These are phyloP conservation scores for Empis stercorea DNA, from an alignment of 2,888 invertebrate species.

Conservation along the genomic window DNA sequence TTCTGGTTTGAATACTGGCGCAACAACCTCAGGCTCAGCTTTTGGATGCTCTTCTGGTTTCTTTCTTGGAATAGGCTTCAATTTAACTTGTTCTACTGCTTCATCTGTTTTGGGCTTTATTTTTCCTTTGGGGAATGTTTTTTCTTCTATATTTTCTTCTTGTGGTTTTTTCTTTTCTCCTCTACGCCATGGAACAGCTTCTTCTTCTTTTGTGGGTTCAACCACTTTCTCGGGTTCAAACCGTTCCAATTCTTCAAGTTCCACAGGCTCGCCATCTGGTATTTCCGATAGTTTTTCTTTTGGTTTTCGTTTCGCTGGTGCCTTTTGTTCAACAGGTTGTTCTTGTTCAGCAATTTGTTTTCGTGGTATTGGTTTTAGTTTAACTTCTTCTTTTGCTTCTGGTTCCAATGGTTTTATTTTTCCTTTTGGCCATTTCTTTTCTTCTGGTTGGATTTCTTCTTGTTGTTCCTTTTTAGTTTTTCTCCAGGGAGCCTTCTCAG, in stretches of 20 bases:
- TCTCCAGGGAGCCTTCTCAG: not conserved
- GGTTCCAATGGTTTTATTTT: slow-evolving; percentile 28
- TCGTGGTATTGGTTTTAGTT: slow-evolving; percentile 38
- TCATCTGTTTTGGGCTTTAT: slow-evolving; percentile 35
- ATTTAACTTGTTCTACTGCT: slow-evolving; percentile 33
- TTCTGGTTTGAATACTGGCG: slow-evolving; percentile 24
- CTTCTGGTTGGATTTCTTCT: slow-evolving; percentile 24
- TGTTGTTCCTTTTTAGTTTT: slow-evolving; percentile 6
- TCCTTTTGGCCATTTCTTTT: slow-evolving; percentile 26
- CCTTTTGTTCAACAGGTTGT: not conserved
- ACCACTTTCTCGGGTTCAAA: slow-evolving; percentile 27
- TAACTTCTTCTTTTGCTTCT: slow-evolving; percentile 36
- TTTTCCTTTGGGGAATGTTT: slow-evolving; percentile 33
- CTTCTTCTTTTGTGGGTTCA: slow-evolving; percentile 22
- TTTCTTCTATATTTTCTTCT: slow-evolving; percentile 29
- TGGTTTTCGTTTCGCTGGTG: slow-evolving; percentile 23
- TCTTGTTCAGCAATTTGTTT: slow-evolving; percentile 21
- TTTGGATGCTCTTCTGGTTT: slow-evolving; percentile 24
- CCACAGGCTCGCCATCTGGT: slow-evolving; percentile 18
- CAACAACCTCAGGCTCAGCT: slow-evolving; percentile 22
- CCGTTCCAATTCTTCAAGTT: slow-evolving; percentile 17
- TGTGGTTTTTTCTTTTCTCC: slow-evolving; percentile 34
- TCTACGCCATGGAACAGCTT: slow-evolving; percentile 30
- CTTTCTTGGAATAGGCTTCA: slow-evolving; percentile 32
- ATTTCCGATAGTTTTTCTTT: slow-evolving; percentile 27